Base-by-base conservation (phyloP, 2,797 vertebrate species). In the Sciaenops ocellatus region DNA sequence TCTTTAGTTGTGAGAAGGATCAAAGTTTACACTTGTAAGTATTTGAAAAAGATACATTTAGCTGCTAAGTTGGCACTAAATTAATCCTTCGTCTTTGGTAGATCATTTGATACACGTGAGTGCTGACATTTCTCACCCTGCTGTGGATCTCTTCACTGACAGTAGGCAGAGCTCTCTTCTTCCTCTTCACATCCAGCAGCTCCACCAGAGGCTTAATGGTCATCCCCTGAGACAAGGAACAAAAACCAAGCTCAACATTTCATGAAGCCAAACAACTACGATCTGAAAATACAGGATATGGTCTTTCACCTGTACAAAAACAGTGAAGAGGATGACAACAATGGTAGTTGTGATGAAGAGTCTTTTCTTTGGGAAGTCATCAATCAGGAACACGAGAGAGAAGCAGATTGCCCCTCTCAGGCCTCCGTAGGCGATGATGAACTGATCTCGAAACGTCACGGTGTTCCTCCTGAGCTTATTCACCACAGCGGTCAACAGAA, bases 391-490 rank as follows among this genome's bases (percentile, higher is more conserved):
- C 26, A 97, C 96, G 42, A 98, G 92, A 16, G 97, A 98, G 94
- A 98, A 98, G 82, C 97, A 97, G 12, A 98, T 98, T 73, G 97
- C 97, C 34, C 97, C 97, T 47, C 97, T 94, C 77, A 98, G 93
- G 90, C 97, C 97, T 48, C 97, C 97, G 0, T 98, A 98, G 73
- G 97, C 97, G 0, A 98, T 97, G 92, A 98, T 98, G 92, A 98
- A 98, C 93, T 98, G 97, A 84, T 98, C 97, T 88, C 97, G 95
- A 0, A 96, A 96, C 0, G 96, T 98, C 90, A 98, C 94, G 15
- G 96, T 95, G 74, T 98, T 97, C 0, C 97, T 97, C 17, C 97
- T 95, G 79, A 98, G 96, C 90, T 96, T 98, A 95, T 98, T 98
- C 82, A 98, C 97, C 90, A 97, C 96, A 85, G 96, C 97, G 6